Base-by-base conservation (phyloP, 1,140 invertebrate species). In the Trichonephila inaurata region DNA sequence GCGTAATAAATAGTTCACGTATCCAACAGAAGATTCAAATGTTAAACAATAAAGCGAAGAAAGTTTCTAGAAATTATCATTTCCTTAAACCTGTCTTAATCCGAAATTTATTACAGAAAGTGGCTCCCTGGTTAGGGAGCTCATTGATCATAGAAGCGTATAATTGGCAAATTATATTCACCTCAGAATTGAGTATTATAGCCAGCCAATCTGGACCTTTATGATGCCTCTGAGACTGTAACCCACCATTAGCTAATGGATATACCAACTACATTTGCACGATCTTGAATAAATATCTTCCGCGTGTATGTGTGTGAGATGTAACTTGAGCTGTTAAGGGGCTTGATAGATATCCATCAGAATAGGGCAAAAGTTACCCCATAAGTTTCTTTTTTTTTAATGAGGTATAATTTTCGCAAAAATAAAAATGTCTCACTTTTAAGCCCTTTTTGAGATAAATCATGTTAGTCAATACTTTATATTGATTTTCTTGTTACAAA, bases 121-220 rank as follows among this genome's bases (percentile, higher is more conserved):
- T 77, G 72, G 28, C 72, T 77, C 28, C 28, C 72, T 40, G 72
- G 24, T 40, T 40, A 77, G 72, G 28, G 72, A 77, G 40, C 14
- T 28, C 72, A 77, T 40, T 77, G 72, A 77, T 77, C 72, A 77
- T 6, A 33, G 72, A 16, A 33, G 16, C 33, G 72, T 33, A 77
- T 77, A 77, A 77, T 77, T 77, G 72, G 72, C 72, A 40, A 77
- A 77, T 77, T 77, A 77, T 77, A 77, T 77, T 77, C 72, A 77
- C 72, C 72, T 77, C 72, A 77, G 72, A 77, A 77, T 40, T 77
- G 72, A 77, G 28, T 77, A 77, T 77, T 77, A 77, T 40, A 77
- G 72, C 72, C 28, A 33, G 72, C 72, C 33, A 77, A 77, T 77
- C 72, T 77, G 28, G 72, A 28, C 72, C 72, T 77, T 77, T 77